Base-by-base conservation (phyloP, 2,113 vertebrate genomes). In the Cariama cristata region DNA sequence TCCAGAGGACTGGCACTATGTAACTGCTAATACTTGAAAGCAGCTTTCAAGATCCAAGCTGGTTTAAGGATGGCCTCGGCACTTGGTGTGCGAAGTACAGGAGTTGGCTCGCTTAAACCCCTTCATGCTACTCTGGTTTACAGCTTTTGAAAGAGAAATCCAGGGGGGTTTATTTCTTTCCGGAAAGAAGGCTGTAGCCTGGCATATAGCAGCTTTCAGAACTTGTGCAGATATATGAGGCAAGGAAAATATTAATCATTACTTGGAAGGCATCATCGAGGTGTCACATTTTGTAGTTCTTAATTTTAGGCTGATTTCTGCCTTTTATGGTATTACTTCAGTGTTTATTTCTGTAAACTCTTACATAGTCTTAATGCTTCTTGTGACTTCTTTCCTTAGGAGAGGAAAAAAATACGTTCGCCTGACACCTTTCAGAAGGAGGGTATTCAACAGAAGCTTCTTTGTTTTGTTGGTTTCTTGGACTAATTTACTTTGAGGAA, bases 301-400 rank as follows among this genome's bases (percentile, higher is more conserved):
- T 89, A 79, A 90, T 91, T 90, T 95, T 96, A 88, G 49, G 59
- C 60, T 94, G 44, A 53, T 80, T 96, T 96, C 85, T 95, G 64
- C 93, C 64, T 87, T 96, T 96, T 95, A 91, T 81, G 26, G 83
- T 64, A 59, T 86, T 93, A 83, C 53, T 94, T 91, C 74, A 88
- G 35, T 52, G 15, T 90, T 96, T 91, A 86, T 96, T 94, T 96
- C 86, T 88, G 64, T 93, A 87, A 94, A 81, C 64, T 81, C 68
- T 77, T 91, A 81, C 3, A 0, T 89, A 64, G 84, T 91, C 72
- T 56, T 84, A 67, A 33, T 47, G 32, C 27, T 84, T 14, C 79
- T 92, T 94, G 14, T 63, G 69, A 56, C 68, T 81, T 9, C 52
- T 79, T 86, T 77, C 86, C 76, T 85, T 85, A 26, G 49, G 33